Base-by-base conservation (phyloP, 2,888 invertebrate species). In the Embidobia sp. region DNA sequence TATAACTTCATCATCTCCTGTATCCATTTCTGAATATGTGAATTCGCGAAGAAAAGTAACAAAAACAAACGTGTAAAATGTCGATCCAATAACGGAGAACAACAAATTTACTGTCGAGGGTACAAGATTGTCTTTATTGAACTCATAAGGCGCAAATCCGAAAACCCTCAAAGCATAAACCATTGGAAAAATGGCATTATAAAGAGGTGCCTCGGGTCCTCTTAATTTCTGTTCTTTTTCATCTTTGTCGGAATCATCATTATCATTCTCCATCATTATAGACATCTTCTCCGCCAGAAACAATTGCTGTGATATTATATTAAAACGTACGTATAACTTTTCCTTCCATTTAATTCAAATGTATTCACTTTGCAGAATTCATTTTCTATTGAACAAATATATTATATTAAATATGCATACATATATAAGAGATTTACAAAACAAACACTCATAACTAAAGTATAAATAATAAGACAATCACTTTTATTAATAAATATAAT, bases 111-210 rank as follows among this genome's bases (percentile, higher is more conserved):
- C 1, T 0, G 42, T 72, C 1, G 85, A 87, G 0, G 85, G 80
- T 0, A 80, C 79, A 1, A 87, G 77, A 5, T 79, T 77, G 18
- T 85, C 80, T 19, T 85, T 79, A 19, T 80, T 79, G 19, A 70
- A 77, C 11, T 81, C 77, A 72, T 88, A 89, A 5, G 89, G 89
- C 1, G 86, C 86, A n/a, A 86, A 70, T 5, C 89, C 89, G 48
- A 89, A 85, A 13, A 85, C 2, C 63, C 85, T 82, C 4, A 83
- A 53, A 1, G 83, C 46, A 49, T 83, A 86, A 40, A 87, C 66
- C 10, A 83, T 16, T 0, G 88, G 88, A 13, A 82, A 85, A 44
- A 85, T 61, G 11, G 84, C 82, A n/a, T 83, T 78, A 46, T 87
- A 88, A 11, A 89, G 78, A 0, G 80, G 61, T 18, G 86, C 85